Percentiles rank a stretch among this genome's conserved stretches.
Conservation (phyloP, 1,140 invertebrate genomes). For the Pissodes strobi region DNA sequence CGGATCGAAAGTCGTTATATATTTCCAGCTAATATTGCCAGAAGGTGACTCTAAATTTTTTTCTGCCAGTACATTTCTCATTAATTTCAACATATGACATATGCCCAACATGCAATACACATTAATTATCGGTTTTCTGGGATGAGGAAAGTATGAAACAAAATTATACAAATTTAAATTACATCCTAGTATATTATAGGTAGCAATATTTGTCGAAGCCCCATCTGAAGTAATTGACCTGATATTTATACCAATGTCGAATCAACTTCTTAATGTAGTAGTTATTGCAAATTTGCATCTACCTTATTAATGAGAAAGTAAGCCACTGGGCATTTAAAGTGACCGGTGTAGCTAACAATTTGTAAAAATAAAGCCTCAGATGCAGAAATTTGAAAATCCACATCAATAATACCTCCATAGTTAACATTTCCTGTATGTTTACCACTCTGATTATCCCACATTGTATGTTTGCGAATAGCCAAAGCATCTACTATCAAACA, state of each 20-base stretch:
- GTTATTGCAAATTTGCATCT: conserved; percentile 32
- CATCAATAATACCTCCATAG: conserved; percentile 35
- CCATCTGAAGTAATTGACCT: conserved; percentile 45
- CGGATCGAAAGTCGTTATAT: conserved; percentile 33
- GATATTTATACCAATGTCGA: conserved; percentile 35
- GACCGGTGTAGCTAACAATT: conserved; percentile 34
- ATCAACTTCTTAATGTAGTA: conserved; percentile 27
- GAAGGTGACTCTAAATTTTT: conserved; percentile 24
- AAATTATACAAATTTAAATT: conserved; percentile 13
- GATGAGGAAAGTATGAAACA: conserved; percentile 10
- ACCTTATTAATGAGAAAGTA: conserved; percentile 44
- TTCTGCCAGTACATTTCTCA: conserved; percentile 42
- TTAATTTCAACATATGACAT: conserved; percentile 45
- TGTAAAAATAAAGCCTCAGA: too few relatives aligned
- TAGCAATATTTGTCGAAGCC: conserved; percentile 20
- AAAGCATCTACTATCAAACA: conserved; percentile 43
- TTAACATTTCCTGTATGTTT: conserved; percentile 41
- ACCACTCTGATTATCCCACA: conserved; percentile 36
- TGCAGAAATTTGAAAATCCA: conserved; percentile 36
- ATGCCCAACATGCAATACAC: conserved; percentile 41
- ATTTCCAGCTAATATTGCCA: conserved; percentile 40
- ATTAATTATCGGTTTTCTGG: conserved; percentile 9
- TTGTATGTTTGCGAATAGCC: conserved; percentile 39
- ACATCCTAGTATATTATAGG: conserved; percentile 39
- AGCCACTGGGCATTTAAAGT: conserved; percentile 38